Percentiles rank a stretch among this genome's conserved stretches.
Evolutionary conservation across 2,113 vertebrate species (phyloP).

Genomic region (Patagioenas fasciata): DNA sequence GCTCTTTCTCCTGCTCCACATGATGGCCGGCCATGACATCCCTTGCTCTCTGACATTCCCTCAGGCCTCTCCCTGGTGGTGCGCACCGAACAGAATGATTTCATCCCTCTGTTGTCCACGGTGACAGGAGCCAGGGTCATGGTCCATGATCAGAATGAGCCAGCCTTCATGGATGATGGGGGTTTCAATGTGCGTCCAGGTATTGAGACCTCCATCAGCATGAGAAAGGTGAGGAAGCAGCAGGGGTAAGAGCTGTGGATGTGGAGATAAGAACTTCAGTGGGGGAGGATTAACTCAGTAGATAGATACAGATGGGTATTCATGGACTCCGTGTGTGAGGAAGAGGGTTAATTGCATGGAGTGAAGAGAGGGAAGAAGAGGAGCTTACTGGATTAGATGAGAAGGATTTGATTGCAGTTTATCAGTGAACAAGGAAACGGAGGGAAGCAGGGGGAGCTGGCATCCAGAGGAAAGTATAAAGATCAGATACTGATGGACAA

Average conservation of each 20-base stretch:
- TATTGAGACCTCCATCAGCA: conserved; percentile 80
- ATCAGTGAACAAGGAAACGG: not conserved
- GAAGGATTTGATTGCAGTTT: not conserved
- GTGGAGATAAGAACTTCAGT: not conserved
- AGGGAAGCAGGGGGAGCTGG: not conserved
- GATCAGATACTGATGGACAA: not conserved
- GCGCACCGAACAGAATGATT: conserved; percentile 79
- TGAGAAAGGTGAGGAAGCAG: conserved; percentile 76
- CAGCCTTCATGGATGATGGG: conserved; percentile 82
- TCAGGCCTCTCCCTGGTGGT: conserved; percentile 80
- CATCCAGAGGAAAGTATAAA: not conserved
- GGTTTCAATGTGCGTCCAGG: conserved; percentile 81
- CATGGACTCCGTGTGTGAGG: not conserved
- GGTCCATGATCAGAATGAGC: conserved; percentile 78
- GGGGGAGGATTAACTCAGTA: not conserved
- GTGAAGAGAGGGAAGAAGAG: not conserved
- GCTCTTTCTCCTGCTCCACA: not conserved
- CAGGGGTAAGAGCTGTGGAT: not conserved
- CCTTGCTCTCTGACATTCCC: not conserved
- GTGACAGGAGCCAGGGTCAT: conserved; percentile 81
- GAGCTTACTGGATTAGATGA: not conserved
- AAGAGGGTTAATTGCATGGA: not conserved
- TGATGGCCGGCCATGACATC: not conserved
- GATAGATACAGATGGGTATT: not conserved
- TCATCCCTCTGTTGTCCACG: conserved; percentile 80